phyloP scores from a whole-genome alignment of 2,888 invertebrate genomes.

The Sisyra nigra region DNA sequence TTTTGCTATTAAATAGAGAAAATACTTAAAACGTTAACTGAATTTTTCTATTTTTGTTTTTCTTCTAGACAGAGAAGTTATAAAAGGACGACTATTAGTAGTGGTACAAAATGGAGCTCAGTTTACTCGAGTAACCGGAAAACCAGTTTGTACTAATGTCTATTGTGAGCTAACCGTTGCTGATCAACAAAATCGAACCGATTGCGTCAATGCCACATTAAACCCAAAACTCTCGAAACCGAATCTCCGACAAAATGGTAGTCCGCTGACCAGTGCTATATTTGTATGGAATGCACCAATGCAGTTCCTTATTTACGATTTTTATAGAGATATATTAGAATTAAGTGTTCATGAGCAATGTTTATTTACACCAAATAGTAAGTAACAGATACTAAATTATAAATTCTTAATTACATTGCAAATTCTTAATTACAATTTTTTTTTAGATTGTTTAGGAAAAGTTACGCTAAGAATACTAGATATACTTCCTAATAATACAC shows the following conservation, averaged over 20 bases:
- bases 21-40: too few species aligned
- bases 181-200: conserved; percentile 50
- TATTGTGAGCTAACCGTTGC: conserved; percentile 61
- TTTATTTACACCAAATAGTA: conserved; percentile 56
- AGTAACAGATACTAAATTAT: conserved; percentile 14
- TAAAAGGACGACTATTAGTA: conserved; percentile 25
- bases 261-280: conserved; percentile 13
- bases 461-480: conserved; percentile 50
- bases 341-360: conserved; percentile 55
- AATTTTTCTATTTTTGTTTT: too few species aligned
- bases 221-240: conserved; percentile 17
- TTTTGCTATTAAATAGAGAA: too few species aligned
- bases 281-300: conserved; percentile 50
- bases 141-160: conserved; percentile 38
- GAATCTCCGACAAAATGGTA: conserved; percentile 17
- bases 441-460: conserved; percentile 51
- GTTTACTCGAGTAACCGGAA: conserved; percentile 16
- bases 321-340: conserved; percentile 48
- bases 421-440: neutral
- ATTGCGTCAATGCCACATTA: conserved; percentile 36
- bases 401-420: neutral
- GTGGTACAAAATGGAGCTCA: conserved; percentile 24
- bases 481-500: conserved; percentile 35
- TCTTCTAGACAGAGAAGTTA: too few species aligned
- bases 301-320: conserved; percentile 57